phyloP scores from a whole-genome alignment of 30 jellyfish, hydroid and myxozoan species.

The Pseudorhiza aurosa region DNA sequence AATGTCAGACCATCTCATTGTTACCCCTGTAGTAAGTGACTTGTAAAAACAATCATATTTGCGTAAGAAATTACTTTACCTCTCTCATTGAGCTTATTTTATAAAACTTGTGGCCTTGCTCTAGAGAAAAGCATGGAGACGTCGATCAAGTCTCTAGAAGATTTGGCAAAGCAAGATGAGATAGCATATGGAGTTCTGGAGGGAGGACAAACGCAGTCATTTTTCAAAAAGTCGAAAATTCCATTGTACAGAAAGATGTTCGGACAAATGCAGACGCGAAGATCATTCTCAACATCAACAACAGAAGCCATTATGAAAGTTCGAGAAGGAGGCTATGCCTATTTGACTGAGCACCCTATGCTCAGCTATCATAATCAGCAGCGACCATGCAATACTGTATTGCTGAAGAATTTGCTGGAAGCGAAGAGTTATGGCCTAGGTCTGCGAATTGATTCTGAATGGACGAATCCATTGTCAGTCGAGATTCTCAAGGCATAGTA shows the following conservation, averaged over 20 bases:
- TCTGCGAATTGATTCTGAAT: constrained; percentile 78
- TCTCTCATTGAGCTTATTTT: no score
- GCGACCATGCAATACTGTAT: constrained; percentile 81
- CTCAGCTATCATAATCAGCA: constrained; percentile 68
- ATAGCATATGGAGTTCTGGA: constrained; percentile 80
- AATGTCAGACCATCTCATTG: no score
- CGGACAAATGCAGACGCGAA: constrained; percentile 61
- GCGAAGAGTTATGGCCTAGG: constrained; percentile 92
- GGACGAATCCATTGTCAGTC: constrained; percentile 88
- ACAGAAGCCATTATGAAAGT: constrained; percentile 60
- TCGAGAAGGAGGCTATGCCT: constrained; percentile 77
- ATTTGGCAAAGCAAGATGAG: constrained; percentile 75
- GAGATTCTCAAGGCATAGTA: constrained; percentile 58
- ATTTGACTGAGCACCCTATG: constrained; percentile 85
- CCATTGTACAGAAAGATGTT: constrained; percentile 80
- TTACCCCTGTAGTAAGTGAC: no score
- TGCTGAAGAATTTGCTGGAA: constrained; percentile 79
- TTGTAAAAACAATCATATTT: no score
- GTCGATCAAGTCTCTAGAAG: constrained; percentile 75
- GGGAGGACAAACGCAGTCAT: constrained; percentile 84
- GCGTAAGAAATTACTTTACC: no score
- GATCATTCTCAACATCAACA: constrained; percentile 67
- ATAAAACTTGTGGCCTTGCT: no score
- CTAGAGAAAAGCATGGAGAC: constrained; percentile 67
- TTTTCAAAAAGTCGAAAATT: constrained; percentile 74